phyloP scores from a whole-genome alignment of 2,113 vertebrate species.

The Zosterops pallidus region DNA sequence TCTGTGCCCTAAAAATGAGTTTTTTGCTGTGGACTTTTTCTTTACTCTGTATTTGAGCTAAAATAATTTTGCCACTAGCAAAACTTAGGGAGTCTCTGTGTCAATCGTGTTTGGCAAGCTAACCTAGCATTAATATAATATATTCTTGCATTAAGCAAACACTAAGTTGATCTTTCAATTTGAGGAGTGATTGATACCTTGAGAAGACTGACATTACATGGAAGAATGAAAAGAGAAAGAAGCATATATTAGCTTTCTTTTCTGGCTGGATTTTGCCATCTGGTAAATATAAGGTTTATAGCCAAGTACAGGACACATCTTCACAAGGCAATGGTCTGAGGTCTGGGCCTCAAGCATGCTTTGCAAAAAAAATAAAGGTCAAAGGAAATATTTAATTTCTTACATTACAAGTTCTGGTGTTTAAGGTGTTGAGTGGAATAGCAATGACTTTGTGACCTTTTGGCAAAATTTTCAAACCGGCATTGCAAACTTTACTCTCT shows the following conservation, averaged over 20 bases:
- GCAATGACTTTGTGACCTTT: not conserved
- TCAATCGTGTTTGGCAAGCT: not conserved
- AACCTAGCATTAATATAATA: not conserved
- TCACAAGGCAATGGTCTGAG: not conserved
- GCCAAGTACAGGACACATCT: not conserved
- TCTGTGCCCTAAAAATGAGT: not conserved
- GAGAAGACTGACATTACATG: not conserved
- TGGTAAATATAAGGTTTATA: not conserved
- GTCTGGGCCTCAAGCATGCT: not conserved
- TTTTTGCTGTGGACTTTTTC: not conserved
- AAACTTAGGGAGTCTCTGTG: not conserved
- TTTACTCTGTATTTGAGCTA: not conserved
- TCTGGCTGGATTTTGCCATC: not conserved
- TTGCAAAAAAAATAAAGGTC: not conserved
- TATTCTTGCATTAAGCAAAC: not conserved
- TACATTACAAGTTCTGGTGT: not conserved
- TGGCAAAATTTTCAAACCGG: not conserved
- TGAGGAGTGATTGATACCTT: not conserved
- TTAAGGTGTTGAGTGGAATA: not conserved
- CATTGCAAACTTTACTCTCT: not conserved
- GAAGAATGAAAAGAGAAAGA: not conserved
- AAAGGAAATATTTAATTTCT: not conserved
- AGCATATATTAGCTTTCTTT: not conserved
- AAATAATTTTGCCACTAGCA: not conserved
- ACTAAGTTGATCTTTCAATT: not conserved